Evolutionary conservation across 2,797 vertebrate genomes (phyloP).

Genomic region (Silurus lanzhouensis): DNA sequence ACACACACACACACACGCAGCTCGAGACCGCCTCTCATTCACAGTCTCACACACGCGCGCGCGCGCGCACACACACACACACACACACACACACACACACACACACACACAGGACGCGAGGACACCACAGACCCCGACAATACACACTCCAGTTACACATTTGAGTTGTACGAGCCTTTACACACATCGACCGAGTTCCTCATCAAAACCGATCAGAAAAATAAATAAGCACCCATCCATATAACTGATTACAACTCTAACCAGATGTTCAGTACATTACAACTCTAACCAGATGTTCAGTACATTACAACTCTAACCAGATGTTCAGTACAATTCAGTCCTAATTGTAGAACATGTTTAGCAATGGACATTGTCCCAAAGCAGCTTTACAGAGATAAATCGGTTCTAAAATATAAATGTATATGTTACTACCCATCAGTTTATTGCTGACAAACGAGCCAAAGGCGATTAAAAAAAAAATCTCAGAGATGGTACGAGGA

Average conservation of each 20-base stretch:
- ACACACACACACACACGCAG: constrained; percentile 42
- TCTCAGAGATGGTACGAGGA: no score
- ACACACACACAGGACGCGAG: constrained; percentile 1
- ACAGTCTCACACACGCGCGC: constrained; percentile 52
- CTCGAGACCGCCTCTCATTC: constrained; percentile 39
- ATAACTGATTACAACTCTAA: no score
- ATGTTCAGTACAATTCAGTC: not conserved
- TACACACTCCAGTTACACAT: not conserved
- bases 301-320: not conserved
- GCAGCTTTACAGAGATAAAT: no score
- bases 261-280: not conserved
- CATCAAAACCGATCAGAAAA: not conserved
- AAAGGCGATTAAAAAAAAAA: no score
- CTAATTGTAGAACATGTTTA: no score
- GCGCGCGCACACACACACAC: constrained; percentile 47
- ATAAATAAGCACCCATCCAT: not conserved
- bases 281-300: not conserved
- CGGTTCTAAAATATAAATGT: no score
- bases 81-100: constrained; percentile 27
- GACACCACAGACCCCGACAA: not conserved
- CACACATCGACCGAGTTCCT: not conserved
- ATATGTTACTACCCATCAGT: no score
- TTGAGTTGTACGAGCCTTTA: no score
- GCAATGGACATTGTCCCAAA: no score
- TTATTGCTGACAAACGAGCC: no score